A percentile compares a stretch with the other conserved stretches of the same genome.
Evolutionary conservation across 2,113 vertebrate species (phyloP).

Genomic region (Calyptommatus sinebrachiatus): DNA sequence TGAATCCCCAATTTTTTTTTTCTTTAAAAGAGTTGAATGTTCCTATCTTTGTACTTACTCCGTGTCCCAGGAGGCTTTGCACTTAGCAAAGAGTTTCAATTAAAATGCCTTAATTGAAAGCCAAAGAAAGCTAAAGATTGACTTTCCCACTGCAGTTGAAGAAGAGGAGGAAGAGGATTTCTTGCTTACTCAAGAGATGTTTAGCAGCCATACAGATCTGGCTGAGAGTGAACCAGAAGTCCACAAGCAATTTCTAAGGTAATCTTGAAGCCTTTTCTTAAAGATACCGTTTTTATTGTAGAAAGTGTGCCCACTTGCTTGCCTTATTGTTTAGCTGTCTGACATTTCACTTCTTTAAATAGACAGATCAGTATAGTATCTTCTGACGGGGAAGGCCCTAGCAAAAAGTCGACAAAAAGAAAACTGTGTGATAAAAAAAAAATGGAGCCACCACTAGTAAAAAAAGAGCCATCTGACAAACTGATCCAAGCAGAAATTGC

Average conservation of each 20-base stretch:
- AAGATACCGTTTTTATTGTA: neutral
- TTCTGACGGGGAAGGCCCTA: constrained; percentile 79
- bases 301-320: constrained; percentile 11
- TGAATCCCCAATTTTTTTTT: neutral
- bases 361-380: constrained; percentile 91
- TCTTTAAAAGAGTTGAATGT: neutral
- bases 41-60: neutral
- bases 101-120: constrained; percentile 15
- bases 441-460: constrained; percentile 60
- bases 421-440: constrained; percentile 73
- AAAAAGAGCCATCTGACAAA: constrained; percentile 58
- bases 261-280: neutral
- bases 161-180: constrained; percentile 77
- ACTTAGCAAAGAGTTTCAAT: neutral
- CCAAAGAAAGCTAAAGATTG: constrained; percentile 6
- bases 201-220: constrained; percentile 88
- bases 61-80: neutral
- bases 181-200: constrained; percentile 81
- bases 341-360: constrained; percentile 28
- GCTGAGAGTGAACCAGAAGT: constrained; percentile 82
- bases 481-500: constrained; percentile 84
- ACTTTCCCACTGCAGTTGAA: constrained; percentile 54
- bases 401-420: constrained; percentile 71
- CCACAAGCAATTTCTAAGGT: constrained; percentile 90
- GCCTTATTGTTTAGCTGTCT: neutral